A percentile compares a stretch with the other conserved stretches of the same genome.
phyloP scores from a whole-genome alignment of 2,113 vertebrate genomes.

The Lagopus leucura region DNA sequence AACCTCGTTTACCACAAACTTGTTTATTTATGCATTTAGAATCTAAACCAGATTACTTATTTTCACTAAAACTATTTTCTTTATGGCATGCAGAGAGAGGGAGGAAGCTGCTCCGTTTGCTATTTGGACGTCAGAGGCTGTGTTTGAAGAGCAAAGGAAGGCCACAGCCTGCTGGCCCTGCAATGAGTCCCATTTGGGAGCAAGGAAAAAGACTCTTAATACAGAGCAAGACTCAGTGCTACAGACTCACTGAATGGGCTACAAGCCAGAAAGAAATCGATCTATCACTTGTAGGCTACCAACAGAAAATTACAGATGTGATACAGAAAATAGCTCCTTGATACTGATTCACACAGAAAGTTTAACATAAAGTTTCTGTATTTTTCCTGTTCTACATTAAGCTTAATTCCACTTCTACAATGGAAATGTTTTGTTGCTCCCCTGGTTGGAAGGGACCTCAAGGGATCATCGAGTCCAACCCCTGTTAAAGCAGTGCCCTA shows the following conservation, averaged over 20 bases:
- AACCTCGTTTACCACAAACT: neutral
- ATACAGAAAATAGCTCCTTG: neutral
- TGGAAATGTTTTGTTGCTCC: neutral
- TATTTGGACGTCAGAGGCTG: neutral
- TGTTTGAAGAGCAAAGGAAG: neutral
- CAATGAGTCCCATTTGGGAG: neutral
- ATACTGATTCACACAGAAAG: neutral
- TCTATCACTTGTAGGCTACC: neutral
- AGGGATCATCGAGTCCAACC: no score
- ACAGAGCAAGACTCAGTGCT: neutral
- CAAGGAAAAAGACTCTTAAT: neutral
- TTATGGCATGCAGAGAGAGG: neutral
- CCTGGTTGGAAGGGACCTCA: neutral
- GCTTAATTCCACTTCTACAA: neutral
- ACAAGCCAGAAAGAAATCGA: neutral
- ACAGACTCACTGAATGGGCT: neutral
- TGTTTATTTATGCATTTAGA: neutral
- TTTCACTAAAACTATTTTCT: neutral
- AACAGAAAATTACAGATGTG: constrained; percentile 4
- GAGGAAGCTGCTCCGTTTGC: neutral
- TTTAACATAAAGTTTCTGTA: neutral
- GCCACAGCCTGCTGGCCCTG: neutral
- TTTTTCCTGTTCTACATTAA: neutral
- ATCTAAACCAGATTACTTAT: neutral
- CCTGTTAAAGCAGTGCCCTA: no score